Conservation (phyloP, 2,113 vertebrate genomes). For the Microcebus lehilahytsara region DNA sequence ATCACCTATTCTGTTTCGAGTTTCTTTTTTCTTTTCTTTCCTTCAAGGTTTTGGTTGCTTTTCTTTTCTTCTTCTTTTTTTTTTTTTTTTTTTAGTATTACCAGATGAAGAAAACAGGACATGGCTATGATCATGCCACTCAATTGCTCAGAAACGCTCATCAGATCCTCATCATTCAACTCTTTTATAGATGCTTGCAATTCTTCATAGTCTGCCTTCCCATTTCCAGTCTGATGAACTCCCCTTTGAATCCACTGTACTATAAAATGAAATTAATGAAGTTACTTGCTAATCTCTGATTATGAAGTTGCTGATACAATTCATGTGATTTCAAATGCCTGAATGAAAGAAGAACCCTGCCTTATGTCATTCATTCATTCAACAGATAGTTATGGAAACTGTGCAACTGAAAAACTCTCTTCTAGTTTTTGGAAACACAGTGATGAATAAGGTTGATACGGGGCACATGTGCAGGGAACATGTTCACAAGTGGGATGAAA, state of each 20-base stretch:
- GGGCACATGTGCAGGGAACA: not conserved
- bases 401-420: not conserved
- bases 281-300: not conserved
- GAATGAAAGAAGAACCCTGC: not conserved
- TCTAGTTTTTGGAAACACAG: not conserved
- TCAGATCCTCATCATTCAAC: not conserved
- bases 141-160: not conserved
- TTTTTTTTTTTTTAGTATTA: not conserved
- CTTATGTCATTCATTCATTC: not conserved
- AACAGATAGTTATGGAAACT: not conserved
- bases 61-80: no score
- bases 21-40: not conserved
- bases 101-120: not conserved
- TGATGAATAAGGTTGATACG: not conserved
- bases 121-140: not conserved
- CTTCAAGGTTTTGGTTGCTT: not conserved
- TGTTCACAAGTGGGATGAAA: not conserved
- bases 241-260: not conserved
- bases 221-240: not conserved
- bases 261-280: not conserved
- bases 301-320: not conserved
- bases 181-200: not conserved
- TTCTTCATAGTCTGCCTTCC: not conserved
- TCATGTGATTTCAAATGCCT: not conserved
- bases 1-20: not conserved